These are phyloP conservation scores for Lepidurus packardi DNA, from an alignment of 1,140 invertebrate genomes.

Conservation along the genomic window DNA sequence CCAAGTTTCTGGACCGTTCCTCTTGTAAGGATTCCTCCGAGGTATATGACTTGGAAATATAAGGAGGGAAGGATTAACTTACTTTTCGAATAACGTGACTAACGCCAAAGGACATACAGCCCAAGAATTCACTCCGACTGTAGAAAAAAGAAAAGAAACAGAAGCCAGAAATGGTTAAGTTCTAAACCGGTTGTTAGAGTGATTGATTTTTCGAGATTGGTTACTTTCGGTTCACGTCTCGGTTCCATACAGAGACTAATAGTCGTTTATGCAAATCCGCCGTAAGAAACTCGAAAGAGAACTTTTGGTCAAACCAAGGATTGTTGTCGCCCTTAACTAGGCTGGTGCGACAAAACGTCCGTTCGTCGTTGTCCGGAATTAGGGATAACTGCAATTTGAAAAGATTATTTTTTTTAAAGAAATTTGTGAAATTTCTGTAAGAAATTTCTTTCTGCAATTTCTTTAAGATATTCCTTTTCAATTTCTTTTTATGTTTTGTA, in stretches of 20 bases:
- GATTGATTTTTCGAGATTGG: slow-evolving; percentile 20
- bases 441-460: background rate
- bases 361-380: slow-evolving; percentile 45
- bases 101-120: slow-evolving; percentile 69
- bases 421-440: background rate
- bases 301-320: slow-evolving; percentile 50
- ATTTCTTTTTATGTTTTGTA: too few species aligned
- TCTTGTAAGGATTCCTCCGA: background rate
- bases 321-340: slow-evolving; percentile 45
- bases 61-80: slow-evolving; percentile 39
- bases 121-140: slow-evolving; percentile 71
- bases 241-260: slow-evolving; percentile 50
- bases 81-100: slow-evolving; percentile 59
- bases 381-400: slow-evolving; percentile 40
- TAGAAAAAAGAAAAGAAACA: slow-evolving; percentile 41
- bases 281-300: slow-evolving; percentile 47
- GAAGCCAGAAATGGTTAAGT: background rate
- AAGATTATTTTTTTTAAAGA: background rate
- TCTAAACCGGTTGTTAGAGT: background rate
- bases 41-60: background rate
- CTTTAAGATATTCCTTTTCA: too few species aligned
- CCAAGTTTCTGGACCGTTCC: too few species aligned
- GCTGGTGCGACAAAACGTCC: slow-evolving; percentile 48
- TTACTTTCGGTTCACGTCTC: slow-evolving; percentile 47
- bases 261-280: slow-evolving; percentile 48